Base-by-base conservation (phyloP, 2,797 vertebrate genomes). In the Spea hammondii region DNA sequence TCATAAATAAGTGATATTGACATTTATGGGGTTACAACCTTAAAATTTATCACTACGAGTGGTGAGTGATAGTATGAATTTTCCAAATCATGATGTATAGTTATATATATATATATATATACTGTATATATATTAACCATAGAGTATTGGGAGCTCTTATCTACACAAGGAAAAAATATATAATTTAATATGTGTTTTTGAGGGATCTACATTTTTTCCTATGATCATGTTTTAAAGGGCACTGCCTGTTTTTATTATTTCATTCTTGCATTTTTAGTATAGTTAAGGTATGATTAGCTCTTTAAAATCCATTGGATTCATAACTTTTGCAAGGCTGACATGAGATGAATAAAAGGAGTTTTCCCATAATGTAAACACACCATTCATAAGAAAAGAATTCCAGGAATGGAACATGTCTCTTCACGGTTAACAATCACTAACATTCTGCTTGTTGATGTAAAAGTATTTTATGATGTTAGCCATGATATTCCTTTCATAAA, bases 321-420 rank as follows among this genome's bases (percentile, higher is more conserved):
- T 73, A 77, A 62, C 70, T 69, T 65, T 50, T 8, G 9, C 72
- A 17, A 73, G 32, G 54, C 74, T 76, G 51, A 67, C 69, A 51
- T 14, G 65, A 44, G 46, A 72, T 47, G 57, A 50, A 65, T 73
- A 62, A 69, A 67, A 68, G 65, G 55, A 73, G 75, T 55, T 54
- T 73, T 77, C 50, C 57, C 11, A 45, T 44, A 73, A 82, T 68
- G 65, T 82, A 82, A 77, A 82, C 79, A 77, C 53, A 81, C 13
- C 65, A 64, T 73, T 82, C 73, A 59, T 13, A 72, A 54, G 60
- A 69, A 60, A 54, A 70, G 74, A 77, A 82, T 82, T 62, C 55
- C n/a, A 55, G n/a, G 48, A 82, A 82, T 82, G 74, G 48, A 70
- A 60, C 79, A 70, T 77, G 79, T 74, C 55, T 82, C 74, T 82